Evolutionary conservation across 2,888 invertebrate genomes (phyloP).

Genomic region (Drosophila tanythrix): DNA sequence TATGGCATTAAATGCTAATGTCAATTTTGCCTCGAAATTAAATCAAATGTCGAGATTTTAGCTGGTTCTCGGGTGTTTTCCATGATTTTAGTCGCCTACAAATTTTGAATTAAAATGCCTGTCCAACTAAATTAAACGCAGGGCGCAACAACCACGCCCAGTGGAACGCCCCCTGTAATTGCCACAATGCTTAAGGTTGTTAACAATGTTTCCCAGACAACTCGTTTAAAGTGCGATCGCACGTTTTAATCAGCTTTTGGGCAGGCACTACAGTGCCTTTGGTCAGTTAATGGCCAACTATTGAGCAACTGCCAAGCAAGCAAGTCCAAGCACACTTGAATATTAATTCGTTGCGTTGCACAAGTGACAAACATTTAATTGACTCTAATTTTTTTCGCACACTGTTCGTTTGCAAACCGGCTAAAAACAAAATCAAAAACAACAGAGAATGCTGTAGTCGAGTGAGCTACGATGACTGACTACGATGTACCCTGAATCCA

Average conservation of each 20-base stretch:
- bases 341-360: conserved; percentile 48
- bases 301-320: conserved; percentile 34
- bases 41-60: conserved; percentile 53
- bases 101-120: conserved; percentile 6
- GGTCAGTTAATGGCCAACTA: conserved; percentile 28
- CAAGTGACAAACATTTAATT: conserved; percentile 68
- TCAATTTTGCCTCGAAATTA: conserved; percentile 52
- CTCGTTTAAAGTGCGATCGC: conserved; percentile 43
- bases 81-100: conserved; percentile 48
- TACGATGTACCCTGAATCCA: too few species aligned
- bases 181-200: conserved; percentile 21
- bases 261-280: conserved; percentile 34
- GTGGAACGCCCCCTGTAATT: conserved; percentile 49
- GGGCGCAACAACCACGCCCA: conserved; percentile 46
- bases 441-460: too few species aligned
- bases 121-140: conserved; percentile 18
- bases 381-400: conserved; percentile 48
- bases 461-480: too few species aligned
- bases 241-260: conserved; percentile 49
- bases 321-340: conserved; percentile 50
- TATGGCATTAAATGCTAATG: conserved; percentile 50
- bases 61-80: conserved; percentile 36
- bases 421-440: conserved; percentile 5
- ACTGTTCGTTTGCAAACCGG: conserved; percentile 56
- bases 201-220: conserved; percentile 42